phyloP scores from a whole-genome alignment of 2,113 vertebrate species.

The Leptobrachium leishanense region DNA sequence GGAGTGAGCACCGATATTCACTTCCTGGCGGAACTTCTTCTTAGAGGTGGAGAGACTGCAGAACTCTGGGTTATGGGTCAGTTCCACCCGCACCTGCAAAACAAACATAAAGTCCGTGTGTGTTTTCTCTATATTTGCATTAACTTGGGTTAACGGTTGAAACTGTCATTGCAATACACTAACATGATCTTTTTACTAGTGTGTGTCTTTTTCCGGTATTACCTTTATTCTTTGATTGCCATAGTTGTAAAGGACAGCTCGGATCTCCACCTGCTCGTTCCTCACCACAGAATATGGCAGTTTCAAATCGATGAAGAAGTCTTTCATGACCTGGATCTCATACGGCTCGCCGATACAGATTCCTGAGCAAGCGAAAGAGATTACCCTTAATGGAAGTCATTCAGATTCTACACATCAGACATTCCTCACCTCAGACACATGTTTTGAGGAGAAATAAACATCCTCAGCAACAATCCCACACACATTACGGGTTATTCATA shows the following conservation, averaged over 20 bases:
- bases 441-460: too few relatives aligned
- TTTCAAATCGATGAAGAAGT: constrained; percentile 83
- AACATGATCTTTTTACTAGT: not conserved
- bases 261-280: constrained; percentile 80
- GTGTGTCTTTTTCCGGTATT: not conserved
- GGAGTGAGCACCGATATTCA: constrained; percentile 52
- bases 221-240: constrained; percentile 50
- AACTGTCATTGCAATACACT: not conserved
- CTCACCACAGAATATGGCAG: constrained; percentile 79
- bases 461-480: too few relatives aligned
- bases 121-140: too few relatives aligned
- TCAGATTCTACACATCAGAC: too few relatives aligned
- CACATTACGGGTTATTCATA: not conserved
- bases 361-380: constrained; percentile 60
- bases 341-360: constrained; percentile 81
- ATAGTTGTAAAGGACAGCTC: constrained; percentile 77
- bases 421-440: too few relatives aligned
- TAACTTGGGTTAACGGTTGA: too few relatives aligned
- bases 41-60: constrained; percentile 79
- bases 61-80: constrained; percentile 68
- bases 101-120: too few relatives aligned
- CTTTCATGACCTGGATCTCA: constrained; percentile 72
- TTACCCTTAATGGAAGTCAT: too few relatives aligned
- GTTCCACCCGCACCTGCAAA: constrained; percentile 73
- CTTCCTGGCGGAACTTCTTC: constrained; percentile 53